Conservation (phyloP, 2,888 invertebrate species). For the Molorchus minor region DNA sequence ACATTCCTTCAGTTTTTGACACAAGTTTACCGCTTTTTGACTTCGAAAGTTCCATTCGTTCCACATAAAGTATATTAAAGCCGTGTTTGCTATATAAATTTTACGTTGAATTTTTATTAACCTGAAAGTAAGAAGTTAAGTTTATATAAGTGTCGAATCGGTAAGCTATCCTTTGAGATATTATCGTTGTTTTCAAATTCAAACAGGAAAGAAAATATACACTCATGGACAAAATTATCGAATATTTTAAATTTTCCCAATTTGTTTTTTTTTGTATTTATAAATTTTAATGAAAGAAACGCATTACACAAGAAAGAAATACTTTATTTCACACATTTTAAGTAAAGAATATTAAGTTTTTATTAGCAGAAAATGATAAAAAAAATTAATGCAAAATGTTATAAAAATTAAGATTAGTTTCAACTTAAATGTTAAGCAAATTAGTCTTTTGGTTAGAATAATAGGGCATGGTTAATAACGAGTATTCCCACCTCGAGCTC, state of each 20-base stretch:
- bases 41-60: slow-evolving; percentile 83
- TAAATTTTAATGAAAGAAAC: too few species aligned
- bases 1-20: neutral
- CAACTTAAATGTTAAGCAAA: too few species aligned
- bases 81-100: slow-evolving; percentile 78
- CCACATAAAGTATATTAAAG: slow-evolving; percentile 76
- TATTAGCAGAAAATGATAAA: too few species aligned
- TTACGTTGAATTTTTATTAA: slow-evolving; percentile 82
- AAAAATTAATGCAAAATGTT: too few species aligned
- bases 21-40: slow-evolving; percentile 59
- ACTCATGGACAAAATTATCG: neutral
- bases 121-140: slow-evolving; percentile 63
- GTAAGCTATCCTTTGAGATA: neutral
- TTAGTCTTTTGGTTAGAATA: too few species aligned
- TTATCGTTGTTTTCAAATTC: neutral
- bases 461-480: too few species aligned
- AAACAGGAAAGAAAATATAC: neutral
- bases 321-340: too few species aligned
- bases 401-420: too few species aligned
- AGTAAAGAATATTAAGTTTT: too few species aligned
- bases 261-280: too few species aligned
- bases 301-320: too few species aligned
- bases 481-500: too few species aligned
- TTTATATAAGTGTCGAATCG: neutral
- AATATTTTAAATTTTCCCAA: neutral